Evolutionary conservation across 2,797 vertebrate genomes (phyloP).

Genomic region (Onychomys arenicola): DNA sequence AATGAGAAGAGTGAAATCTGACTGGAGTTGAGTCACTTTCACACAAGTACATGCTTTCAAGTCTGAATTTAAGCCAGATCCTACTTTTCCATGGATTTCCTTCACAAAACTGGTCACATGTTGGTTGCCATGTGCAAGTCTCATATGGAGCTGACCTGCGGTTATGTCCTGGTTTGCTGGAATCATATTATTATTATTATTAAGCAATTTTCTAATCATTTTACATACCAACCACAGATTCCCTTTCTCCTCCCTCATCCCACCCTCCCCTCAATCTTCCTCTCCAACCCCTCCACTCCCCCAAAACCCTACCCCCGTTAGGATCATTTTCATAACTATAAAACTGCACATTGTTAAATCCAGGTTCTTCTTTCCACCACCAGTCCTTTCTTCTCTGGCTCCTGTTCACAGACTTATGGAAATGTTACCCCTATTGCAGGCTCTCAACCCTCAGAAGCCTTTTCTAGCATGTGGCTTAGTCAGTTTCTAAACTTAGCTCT

Average conservation of each 20-base stretch:
- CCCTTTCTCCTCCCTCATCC: too few relatives aligned
- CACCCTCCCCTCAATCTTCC: too few relatives aligned
- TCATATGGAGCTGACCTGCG: neutral
- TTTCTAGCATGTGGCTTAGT: constrained; percentile 10
- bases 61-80: constrained; percentile 20
- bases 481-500: constrained; percentile 41
- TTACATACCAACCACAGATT: too few relatives aligned
- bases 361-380: neutral
- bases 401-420: neutral
- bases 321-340: neutral
- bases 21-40: neutral
- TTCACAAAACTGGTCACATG: neutral
- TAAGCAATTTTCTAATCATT: too few relatives aligned
- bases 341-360: neutral
- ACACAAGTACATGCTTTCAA: neutral
- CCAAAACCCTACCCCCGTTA: too few relatives aligned
- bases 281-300: too few relatives aligned
- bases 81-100: neutral
- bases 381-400: neutral
- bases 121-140: neutral
- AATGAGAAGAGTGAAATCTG: neutral
- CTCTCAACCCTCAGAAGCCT: neutral
- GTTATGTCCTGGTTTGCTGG: neutral
- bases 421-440: neutral
- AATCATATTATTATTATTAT: neutral